phyloP scores from a whole-genome alignment of 2,113 vertebrate species.

The mouse (Mus musculus) region DNA sequence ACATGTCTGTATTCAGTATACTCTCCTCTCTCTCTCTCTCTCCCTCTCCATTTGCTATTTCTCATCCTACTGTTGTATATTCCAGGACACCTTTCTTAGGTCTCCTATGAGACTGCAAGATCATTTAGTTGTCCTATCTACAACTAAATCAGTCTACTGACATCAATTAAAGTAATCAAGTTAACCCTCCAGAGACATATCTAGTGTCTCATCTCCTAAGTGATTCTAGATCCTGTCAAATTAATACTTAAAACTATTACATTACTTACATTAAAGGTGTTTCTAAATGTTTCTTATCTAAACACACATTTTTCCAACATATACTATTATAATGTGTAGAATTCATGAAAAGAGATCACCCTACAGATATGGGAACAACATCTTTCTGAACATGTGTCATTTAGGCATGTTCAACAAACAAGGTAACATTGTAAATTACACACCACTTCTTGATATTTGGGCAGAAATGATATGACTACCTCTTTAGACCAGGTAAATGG shows the following conservation, averaged over 20 bases:
- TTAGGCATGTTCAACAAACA: not conserved
- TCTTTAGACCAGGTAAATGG: not conserved
- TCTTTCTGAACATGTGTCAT: not conserved
- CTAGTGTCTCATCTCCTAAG: not conserved
- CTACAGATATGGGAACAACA: not conserved
- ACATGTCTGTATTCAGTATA: too few relatives aligned
- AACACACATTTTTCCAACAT: not conserved
- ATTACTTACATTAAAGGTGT: not conserved
- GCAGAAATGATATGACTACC: accelerated
- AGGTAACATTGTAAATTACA: accelerated
- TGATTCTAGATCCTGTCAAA: not conserved
- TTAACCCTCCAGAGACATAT: not conserved
- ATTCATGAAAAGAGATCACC: not conserved
- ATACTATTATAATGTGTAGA: not conserved
- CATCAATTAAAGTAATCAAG: not conserved
- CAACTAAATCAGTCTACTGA: not conserved
- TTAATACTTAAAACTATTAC: not conserved
- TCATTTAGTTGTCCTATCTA: not conserved
- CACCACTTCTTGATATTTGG: not conserved
- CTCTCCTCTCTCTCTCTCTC: not conserved
- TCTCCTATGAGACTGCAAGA: too few relatives aligned
- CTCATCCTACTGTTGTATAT: not conserved
- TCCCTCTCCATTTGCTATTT: not conserved
- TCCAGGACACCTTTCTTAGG: not conserved
- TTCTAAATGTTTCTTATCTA: not conserved